Evolutionary conservation across 2,113 vertebrate genomes (phyloP).

Genomic region (Megaptera novaeangliae): DNA sequence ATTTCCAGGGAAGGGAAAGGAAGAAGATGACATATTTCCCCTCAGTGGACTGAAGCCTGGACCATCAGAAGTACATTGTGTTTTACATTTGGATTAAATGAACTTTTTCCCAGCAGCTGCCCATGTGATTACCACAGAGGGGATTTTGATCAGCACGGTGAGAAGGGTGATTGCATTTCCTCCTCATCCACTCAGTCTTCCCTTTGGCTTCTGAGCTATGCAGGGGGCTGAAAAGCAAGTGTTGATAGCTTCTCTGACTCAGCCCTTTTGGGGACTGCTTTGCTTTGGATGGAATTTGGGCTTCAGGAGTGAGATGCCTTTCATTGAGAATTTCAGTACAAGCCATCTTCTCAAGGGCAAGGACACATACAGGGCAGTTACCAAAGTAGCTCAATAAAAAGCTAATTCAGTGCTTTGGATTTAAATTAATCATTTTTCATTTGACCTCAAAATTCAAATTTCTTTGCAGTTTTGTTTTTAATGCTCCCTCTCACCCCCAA

Average conservation of each 20-base stretch:
- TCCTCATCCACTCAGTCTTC: neutral
- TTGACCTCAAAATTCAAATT: slow-evolving; percentile 14
- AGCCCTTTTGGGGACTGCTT: neutral
- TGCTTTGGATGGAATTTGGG: neutral
- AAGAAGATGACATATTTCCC: slow-evolving; percentile 46
- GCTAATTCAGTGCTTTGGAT: neutral
- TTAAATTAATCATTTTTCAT: neutral
- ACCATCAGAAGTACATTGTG: neutral
- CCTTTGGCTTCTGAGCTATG: slow-evolving; percentile 3
- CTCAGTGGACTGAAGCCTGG: neutral
- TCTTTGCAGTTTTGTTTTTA: neutral
- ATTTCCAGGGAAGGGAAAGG: slow-evolving; percentile 39
- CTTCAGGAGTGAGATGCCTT: neutral
- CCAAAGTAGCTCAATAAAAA: neutral
- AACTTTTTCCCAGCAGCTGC: slow-evolving; percentile 14
- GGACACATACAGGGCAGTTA: neutral
- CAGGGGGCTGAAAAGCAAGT: neutral
- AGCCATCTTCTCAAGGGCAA: neutral
- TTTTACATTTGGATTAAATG: slow-evolving; percentile 69
- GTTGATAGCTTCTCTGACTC: neutral
- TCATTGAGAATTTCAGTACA: neutral
- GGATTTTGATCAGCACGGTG: neutral
- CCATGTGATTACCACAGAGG: slow-evolving; percentile 28
- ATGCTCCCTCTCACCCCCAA: neutral
- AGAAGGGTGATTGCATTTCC: slow-evolving; percentile 44